A percentile compares a stretch with the other conserved stretches of the same genome.
Conservation (phyloP, 2,113 vertebrate species). For the Oryzias melastigma region DNA sequence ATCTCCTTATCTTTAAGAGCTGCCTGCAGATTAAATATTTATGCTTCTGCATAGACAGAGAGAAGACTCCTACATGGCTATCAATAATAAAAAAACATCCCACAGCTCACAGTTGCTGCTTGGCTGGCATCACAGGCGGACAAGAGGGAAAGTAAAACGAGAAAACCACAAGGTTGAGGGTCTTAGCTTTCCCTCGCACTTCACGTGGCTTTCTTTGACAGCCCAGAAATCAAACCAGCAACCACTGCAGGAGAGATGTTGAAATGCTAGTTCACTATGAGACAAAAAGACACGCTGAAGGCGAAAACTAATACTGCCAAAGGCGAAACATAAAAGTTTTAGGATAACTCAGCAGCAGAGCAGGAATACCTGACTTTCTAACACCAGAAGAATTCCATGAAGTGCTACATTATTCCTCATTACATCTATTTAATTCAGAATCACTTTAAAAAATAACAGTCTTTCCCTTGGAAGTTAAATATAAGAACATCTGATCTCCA, state of each 20-base stretch:
- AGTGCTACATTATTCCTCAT: no score
- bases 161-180: slow-evolving; percentile 25
- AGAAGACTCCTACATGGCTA: slow-evolving; percentile 59
- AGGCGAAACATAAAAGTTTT: slow-evolving; percentile 3
- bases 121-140: slow-evolving; percentile 24
- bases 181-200: slow-evolving; percentile 38
- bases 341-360: neutral
- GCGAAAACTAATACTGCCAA: slow-evolving; percentile 23
- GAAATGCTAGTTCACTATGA: slow-evolving; percentile 16
- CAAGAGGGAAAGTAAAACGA: slow-evolving; percentile 43
- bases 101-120: slow-evolving; percentile 35
- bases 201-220: slow-evolving; percentile 1
- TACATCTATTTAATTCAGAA: no score
- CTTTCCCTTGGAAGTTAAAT: no score
- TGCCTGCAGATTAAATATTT: slow-evolving; percentile 78
- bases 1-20: slow-evolving; percentile 74
- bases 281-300: slow-evolving; percentile 7
- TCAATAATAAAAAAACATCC: slow-evolving; percentile 66
- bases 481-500: no score
- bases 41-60: slow-evolving; percentile 59
- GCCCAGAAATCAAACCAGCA: slow-evolving; percentile 30
- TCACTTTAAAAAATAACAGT: no score
- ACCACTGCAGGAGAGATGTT: slow-evolving; percentile 9
- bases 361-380: neutral
- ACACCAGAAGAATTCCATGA: no score